A percentile compares a stretch with the other conserved stretches of the same genome.
phyloP scores from a whole-genome alignment of 2,113 vertebrate genomes.

The Candoia aspera region DNA sequence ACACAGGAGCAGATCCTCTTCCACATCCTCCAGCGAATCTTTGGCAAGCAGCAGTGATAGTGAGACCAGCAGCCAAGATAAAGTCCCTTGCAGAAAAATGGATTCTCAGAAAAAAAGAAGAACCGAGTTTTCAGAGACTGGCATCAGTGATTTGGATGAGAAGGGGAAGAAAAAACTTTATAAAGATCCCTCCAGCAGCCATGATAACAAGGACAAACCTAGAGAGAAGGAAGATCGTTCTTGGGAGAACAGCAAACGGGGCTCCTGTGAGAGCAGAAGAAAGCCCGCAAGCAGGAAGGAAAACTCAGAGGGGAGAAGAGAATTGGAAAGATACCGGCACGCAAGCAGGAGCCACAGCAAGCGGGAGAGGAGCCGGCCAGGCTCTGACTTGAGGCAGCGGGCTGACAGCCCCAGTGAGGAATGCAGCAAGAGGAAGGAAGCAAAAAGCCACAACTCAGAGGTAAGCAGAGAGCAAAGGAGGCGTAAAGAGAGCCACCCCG shows the following conservation, averaged over 20 bases:
- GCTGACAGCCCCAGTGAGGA: conserved; percentile 63
- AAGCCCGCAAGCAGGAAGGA: conserved; percentile 71
- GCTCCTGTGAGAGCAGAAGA: conserved; percentile 66
- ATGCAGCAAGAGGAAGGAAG: conserved; percentile 34
- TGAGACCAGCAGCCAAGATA: conserved; percentile 78
- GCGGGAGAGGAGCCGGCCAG: conserved; percentile 60
- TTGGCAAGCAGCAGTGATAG: conserved; percentile 78
- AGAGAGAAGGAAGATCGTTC: conserved; percentile 67
- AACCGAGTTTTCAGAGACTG: conserved; percentile 74
- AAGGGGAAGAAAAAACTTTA: conserved; percentile 70
- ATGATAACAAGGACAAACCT: conserved; percentile 67
- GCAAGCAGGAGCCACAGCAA: conserved; percentile 69
- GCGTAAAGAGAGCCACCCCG: conserved; percentile 18
- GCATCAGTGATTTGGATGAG: conserved; percentile 75
- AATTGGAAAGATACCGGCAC: conserved; percentile 61
- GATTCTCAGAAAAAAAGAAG: conserved; percentile 81
- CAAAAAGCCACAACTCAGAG: conserved; percentile 49
- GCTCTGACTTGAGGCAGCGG: conserved; percentile 57
- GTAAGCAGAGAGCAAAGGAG: conserved; percentile 47
- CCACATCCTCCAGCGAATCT: conserved; percentile 73
- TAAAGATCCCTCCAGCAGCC: conserved; percentile 69
- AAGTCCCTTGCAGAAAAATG: conserved; percentile 75
- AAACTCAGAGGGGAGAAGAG: conserved; percentile 54
- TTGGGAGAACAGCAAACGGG: conserved; percentile 63
- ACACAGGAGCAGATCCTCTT: conserved; percentile 73